phyloP scores from a whole-genome alignment of 2,888 invertebrate species.

The Morinoia aosen region DNA sequence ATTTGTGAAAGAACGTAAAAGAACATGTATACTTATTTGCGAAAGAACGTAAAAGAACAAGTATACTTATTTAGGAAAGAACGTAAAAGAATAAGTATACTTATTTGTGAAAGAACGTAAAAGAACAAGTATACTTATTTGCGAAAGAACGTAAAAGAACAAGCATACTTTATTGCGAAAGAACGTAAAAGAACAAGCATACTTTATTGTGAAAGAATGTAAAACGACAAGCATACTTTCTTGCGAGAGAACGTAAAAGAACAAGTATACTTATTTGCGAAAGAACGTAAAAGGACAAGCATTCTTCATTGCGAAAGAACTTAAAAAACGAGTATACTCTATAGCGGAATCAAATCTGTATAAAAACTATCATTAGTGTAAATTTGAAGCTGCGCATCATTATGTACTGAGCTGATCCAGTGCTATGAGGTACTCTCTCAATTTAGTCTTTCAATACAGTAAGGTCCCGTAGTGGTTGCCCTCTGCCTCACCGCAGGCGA shows the following conservation, averaged over 20 bases:
- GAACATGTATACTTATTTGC: too few species aligned
- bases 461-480: neutral
- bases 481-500: neutral
- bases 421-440: constrained; percentile 9
- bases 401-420: neutral
- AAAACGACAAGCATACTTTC: too few species aligned
- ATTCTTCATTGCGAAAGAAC: neutral
- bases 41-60: neutral
- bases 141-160: too few species aligned
- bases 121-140: neutral
- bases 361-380: neutral
- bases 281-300: too few species aligned
- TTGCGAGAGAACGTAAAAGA: neutral
- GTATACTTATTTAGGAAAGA: neutral
- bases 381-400: neutral
- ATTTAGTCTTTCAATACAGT: constrained; percentile 26
- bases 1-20: too few species aligned
- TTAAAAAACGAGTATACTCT: neutral
- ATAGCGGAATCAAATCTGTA: neutral
- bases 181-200: neutral
- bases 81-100: too few species aligned
- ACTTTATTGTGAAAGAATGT: neutral
- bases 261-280: neutral
- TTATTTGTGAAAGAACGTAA: neutral
- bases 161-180: too few species aligned